Evolutionary conservation across 2,797 vertebrate genomes (phyloP), one percentile per base, ranked within the genome.

Genomic region (Echiichthys vipera): DNA sequence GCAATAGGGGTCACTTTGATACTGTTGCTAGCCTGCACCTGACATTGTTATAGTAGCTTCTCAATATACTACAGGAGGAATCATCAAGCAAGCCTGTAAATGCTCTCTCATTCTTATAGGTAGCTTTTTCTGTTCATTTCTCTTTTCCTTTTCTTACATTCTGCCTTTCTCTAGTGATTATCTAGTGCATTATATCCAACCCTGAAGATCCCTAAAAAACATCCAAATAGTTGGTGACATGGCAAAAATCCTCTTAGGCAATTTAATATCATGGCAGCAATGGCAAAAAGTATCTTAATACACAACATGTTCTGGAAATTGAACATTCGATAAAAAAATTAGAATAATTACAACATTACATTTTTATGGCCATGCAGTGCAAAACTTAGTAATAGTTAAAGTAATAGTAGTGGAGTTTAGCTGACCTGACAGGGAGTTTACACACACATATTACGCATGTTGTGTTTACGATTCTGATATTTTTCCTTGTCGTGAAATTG

Each of bases 11-110:
- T 66, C 27, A 69, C 40, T 50, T 20, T 70, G 32, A 4, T 65
- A 5, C n/a, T n/a, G 20, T 50, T 42, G 47, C 22, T 14, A 1
- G 25, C 22, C 6, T 25, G 20, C 40, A 43, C 46, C n/a, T 51
- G 47, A 57, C 43, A 68, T 69, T 69, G 37, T 67, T 68, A 71
- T 79, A 61, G 46, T 69, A 64, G 67, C 67, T 36, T 80, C 22
- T 27, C n/a, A 18, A n/a, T 9, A 45, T 20, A 37, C 18, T 22
- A 9, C 7, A 34, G 59, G 10, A 53, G 1, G 20, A 47, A 37
- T 40, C 54, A 37, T 73, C 25, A 55, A 42, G 61, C 37, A 65
- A 59, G n/a, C 17, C 27, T 27, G 18, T 47, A 46, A 54, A 54
- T 36, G 47, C 22, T 25, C 13, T 53, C 29, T 61, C 2, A 2